Conservation (phyloP, 2,888 invertebrate genomes). For the Drosophila eohydei region DNA sequence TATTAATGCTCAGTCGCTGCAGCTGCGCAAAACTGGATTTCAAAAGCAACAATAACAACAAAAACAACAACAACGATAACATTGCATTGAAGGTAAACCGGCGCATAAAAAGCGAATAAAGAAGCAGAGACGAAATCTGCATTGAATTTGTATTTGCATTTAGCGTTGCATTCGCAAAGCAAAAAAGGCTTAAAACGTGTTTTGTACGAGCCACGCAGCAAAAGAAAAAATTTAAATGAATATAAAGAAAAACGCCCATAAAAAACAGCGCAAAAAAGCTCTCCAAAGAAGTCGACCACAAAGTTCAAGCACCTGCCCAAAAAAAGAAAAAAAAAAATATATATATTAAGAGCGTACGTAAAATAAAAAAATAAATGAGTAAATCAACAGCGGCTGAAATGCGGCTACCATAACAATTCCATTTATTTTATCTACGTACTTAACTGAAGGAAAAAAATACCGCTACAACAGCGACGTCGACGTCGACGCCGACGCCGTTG, state of each 20-base stretch:
- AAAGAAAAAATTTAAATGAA: constrained; percentile 6
- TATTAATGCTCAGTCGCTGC: constrained; percentile 48
- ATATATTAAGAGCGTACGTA: constrained; percentile 27
- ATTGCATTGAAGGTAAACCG: constrained; percentile 75
- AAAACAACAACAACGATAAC: constrained; percentile 35
- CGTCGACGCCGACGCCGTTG: constrained; percentile 16
- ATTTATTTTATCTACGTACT: constrained; percentile 68
- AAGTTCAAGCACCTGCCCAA: constrained; percentile 77
- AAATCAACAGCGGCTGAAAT: constrained; percentile 49
- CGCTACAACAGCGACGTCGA: constrained; percentile 40
- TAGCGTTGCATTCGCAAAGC: constrained; percentile 56
- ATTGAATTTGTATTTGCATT: constrained; percentile 60
- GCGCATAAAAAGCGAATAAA: constrained; percentile 61
- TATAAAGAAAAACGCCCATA: constrained; percentile 62
- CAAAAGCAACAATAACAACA: constrained; percentile 41
- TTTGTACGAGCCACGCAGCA: constrained; percentile 27
- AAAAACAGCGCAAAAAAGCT: constrained; percentile 48
- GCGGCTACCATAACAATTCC: constrained; percentile 68
- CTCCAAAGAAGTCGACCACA: constrained; percentile 54
- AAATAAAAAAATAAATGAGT: constrained; percentile 56
- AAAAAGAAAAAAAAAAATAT: too few relatives aligned
- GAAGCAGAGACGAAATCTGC: constrained; percentile 56
- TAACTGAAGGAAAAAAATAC: constrained; percentile 47
- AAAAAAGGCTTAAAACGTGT: constrained; percentile 65
- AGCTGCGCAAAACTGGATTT: constrained; percentile 72